phyloP scores from a whole-genome alignment of 2,888 invertebrate species.

The Venusia cambrica region DNA sequence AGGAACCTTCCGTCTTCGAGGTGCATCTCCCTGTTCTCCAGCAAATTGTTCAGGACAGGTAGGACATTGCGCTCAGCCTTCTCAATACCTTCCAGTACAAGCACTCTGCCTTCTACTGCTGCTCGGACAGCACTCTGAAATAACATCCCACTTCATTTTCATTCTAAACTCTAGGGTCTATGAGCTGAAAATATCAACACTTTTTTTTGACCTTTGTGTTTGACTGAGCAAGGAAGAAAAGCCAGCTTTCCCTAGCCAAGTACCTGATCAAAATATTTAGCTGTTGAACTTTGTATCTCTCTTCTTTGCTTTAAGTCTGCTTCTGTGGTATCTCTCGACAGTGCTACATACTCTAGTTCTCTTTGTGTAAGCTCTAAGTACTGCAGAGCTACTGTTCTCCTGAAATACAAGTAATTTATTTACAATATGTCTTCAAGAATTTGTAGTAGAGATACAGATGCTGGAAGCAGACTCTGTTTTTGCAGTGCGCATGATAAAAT shows the following conservation, averaged over 20 bases:
- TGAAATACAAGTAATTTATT: conserved; percentile 38
- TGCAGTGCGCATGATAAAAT: no score
- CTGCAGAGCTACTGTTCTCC: conserved; percentile 91
- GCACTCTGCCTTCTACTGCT: conserved; percentile 91
- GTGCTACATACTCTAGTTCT: conserved; percentile 95
- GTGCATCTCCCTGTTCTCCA: conserved; percentile 99
- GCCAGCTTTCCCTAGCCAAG: no score
- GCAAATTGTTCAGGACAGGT: conserved; percentile 96
- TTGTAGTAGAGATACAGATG: no score
- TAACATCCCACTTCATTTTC: no score
- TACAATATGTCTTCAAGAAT: no score
- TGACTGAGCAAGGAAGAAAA: no score
- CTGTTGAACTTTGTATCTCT: conserved; percentile 93
- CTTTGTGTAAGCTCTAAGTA: conserved; percentile 93
- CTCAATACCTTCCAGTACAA: conserved; percentile 97
- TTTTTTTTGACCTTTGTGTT: no score
- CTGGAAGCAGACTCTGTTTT: no score
- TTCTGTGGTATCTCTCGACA: conserved; percentile 98
- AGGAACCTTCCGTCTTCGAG: conserved; percentile 97
- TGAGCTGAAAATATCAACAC: no score
- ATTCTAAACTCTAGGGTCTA: no score
- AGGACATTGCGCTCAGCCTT: conserved; percentile 98
- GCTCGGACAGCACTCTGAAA: conserved; percentile 94
- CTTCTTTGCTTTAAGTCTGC: conserved; percentile 97
- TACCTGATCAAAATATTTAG: conserved; percentile 96